Evolutionary conservation across 1,140 invertebrate species (phyloP), one percentile per base, ranked within the genome.

Genomic region (Heliconius nattereri): DNA sequence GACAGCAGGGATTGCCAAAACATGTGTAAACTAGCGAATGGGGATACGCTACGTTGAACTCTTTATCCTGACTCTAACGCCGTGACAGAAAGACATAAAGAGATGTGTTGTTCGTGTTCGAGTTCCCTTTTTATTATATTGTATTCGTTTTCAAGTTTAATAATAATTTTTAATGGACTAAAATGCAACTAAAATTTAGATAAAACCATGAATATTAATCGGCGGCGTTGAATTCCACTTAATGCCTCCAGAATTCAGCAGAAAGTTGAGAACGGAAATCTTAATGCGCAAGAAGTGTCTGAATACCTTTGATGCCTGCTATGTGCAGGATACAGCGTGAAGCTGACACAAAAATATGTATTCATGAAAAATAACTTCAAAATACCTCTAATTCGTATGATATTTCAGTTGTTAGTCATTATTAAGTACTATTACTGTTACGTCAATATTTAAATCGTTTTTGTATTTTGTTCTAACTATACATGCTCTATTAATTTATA

Each of bases 81-180:
- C 60, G 60, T 66, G 60, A 66, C 60, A 66, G 60, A 29, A 66
- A 66, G 23, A 66, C 60, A n/a, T 66, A 26, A 66, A 66, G 60
- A 19, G 26, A 66, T 29, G 23, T 66, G 60, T 66, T 66, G 23
- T 26, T 66, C 2, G 60, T 66, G 1, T 29, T 66, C 23, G 23
- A 66, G 3, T 66, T 29, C 3, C 60, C 7, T 7, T 35, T 35
- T 35, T 23, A 23, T 7, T 57, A 19, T 20, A 54, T 54, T 54
- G 5, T 57, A 57, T 57, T 57, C 54, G 54, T 57, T 57, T 57
- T 23, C 54, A 7, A n/a, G n/a, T 23, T 57, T 32, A 32, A 32
- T 32, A 32, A 32, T 32, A 32, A 57, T 57, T 57, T 57, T 57
- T 9, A 57, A 7, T 57, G 49, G 40, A 13, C 8, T 11, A 45